A percentile compares a stretch with the other conserved stretches of the same genome.
phyloP scores from a whole-genome alignment of 2,113 vertebrate genomes.

The Cacatua alba region DNA sequence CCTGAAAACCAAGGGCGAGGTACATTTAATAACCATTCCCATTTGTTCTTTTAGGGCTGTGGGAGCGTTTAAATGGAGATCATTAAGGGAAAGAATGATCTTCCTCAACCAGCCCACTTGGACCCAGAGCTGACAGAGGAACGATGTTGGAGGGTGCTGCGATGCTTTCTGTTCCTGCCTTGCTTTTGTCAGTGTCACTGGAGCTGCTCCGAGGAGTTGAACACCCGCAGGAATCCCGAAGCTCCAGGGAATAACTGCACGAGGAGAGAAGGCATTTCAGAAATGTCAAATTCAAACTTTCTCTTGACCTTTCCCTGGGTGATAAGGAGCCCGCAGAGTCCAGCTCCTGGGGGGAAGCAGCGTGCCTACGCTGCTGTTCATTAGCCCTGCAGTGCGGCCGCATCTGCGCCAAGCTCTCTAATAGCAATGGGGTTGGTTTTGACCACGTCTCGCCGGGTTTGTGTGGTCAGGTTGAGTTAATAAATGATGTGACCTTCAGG shows the following conservation, averaged over 20 bases:
- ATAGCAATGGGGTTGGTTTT: background rate
- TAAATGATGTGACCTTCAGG: background rate
- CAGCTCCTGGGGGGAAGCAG: background rate
- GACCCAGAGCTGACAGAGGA: background rate
- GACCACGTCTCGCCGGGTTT: background rate
- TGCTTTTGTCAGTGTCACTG: constrained; percentile 48
- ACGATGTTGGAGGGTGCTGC: background rate
- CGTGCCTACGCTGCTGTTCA: background rate
- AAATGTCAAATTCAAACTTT: constrained; percentile 53
- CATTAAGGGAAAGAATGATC: background rate
- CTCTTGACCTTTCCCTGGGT: constrained; percentile 53
- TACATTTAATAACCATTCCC: background rate
- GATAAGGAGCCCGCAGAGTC: constrained; percentile 7
- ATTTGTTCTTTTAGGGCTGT: background rate
- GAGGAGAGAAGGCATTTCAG: constrained; percentile 62
- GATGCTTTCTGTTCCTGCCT: background rate
- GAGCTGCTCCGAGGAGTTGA: background rate
- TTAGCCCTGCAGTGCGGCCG: background rate
- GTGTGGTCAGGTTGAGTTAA: background rate
- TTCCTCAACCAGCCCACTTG: constrained; percentile 10
- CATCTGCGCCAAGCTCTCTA: background rate
- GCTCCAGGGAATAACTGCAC: background rate
- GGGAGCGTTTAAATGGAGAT: background rate
- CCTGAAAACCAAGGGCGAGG: background rate
- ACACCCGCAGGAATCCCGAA: constrained; percentile 32